A percentile compares a stretch with the other conserved stretches of the same genome.
Conservation (phyloP, 2,797 vertebrate species). For the Hydrocynus forskahlii region DNA sequence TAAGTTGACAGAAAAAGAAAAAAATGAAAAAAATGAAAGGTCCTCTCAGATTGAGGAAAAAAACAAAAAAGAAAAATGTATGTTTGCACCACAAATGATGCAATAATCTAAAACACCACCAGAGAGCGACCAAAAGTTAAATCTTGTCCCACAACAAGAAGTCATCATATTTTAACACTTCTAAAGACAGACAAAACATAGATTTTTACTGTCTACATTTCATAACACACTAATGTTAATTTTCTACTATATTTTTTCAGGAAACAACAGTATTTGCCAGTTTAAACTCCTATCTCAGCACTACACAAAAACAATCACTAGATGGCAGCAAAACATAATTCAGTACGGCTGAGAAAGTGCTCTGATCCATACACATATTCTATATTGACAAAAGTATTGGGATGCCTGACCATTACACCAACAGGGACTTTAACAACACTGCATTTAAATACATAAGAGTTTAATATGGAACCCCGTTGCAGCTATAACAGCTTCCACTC, state of each 20-base stretch:
- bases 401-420: too few species aligned
- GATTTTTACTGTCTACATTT: too few species aligned
- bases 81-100: background rate
- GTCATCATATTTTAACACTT: background rate
- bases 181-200: background rate
- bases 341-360: background rate
- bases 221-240: background rate
- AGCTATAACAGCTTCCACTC: too few species aligned
- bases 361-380: background rate
- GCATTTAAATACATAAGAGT: too few species aligned
- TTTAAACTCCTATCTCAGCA: background rate
- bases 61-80: background rate
- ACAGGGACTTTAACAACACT: too few species aligned
- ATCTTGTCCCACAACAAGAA: background rate
- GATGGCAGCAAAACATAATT: conserved; percentile 21
- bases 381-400: too few species aligned
- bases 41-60: background rate
- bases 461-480: too few species aligned
- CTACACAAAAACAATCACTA: background rate
- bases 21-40: background rate
- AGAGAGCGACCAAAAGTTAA: conserved; percentile 23
- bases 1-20: background rate
- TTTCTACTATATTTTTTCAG: background rate
- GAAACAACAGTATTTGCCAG: background rate
- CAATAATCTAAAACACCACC: background rate